A percentile compares a stretch with the other conserved stretches of the same genome.
Conservation (phyloP, 2,888 invertebrate genomes). For the Calameuta filiformis region DNA sequence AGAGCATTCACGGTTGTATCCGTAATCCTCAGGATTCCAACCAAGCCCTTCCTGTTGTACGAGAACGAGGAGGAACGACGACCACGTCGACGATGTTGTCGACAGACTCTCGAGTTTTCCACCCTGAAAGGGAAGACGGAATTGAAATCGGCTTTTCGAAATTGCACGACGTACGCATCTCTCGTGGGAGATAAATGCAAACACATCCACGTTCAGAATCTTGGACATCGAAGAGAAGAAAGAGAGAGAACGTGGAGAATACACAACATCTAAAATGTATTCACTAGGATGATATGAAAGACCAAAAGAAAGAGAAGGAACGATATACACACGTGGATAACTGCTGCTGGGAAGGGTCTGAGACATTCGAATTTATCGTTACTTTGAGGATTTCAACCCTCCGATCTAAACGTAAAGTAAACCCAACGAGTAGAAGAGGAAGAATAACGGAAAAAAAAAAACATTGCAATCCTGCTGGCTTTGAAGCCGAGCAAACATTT, state of each 20-base stretch:
- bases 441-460: slow-evolving; percentile 17
- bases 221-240: slow-evolving; percentile 12
- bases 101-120: slow-evolving; percentile 47
- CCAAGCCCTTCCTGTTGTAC: background rate
- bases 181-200: slow-evolving; percentile 58
- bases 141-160: slow-evolving; percentile 65
- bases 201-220: slow-evolving; percentile 43
- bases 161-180: slow-evolving; percentile 52
- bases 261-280: background rate
- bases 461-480: slow-evolving; percentile 41
- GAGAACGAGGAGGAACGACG: background rate
- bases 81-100: background rate
- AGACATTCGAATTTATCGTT: slow-evolving; percentile 39
- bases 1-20: background rate
- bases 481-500: slow-evolving; percentile 48
- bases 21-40: background rate
- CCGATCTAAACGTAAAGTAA: slow-evolving; percentile 37
- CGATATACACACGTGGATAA: background rate
- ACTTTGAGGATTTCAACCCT: slow-evolving; percentile 53
- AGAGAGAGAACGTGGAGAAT: slow-evolving; percentile 21
- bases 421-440: slow-evolving; percentile 18
- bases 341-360: slow-evolving; percentile 2
- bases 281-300: background rate
- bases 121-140: slow-evolving; percentile 53
- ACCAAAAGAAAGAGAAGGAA: background rate